Percentiles rank a stretch among this genome's conserved stretches.
phyloP scores from a whole-genome alignment of 2,888 invertebrate genomes.

The Galeruca laticollis region DNA sequence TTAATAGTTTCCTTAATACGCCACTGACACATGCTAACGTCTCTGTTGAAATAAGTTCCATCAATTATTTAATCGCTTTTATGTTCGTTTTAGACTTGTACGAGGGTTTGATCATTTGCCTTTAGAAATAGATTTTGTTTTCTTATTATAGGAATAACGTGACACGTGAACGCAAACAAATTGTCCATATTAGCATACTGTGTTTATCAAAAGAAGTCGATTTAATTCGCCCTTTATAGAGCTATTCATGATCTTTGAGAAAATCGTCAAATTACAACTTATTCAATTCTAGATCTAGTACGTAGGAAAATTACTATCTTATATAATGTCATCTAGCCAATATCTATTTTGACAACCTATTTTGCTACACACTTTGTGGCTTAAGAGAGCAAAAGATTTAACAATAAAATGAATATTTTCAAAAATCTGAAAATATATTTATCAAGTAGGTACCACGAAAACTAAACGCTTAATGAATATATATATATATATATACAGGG shows the following conservation, averaged over 20 bases:
- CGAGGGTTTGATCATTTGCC: conserved; percentile 1
- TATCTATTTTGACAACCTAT: no score
- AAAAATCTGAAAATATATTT: no score
- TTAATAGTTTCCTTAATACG: background rate
- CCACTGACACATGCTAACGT: background rate
- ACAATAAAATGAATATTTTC: no score
- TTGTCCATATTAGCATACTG: background rate
- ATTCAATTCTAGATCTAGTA: no score
- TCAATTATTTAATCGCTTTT: conserved; percentile 13
- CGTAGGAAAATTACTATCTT: no score
- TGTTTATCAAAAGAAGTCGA: background rate
- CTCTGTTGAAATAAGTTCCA: conserved; percentile 9
- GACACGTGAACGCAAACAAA: conserved; percentile 6
- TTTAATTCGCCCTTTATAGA: background rate
- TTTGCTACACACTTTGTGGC: no score
- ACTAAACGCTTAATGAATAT: no score
- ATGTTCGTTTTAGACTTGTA: background rate
- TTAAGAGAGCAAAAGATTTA: no score
- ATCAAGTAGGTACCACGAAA: no score
- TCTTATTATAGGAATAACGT: background rate
- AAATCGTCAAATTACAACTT: no score
- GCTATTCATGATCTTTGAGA: background rate
- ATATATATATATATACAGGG: no score
- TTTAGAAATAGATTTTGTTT: background rate
- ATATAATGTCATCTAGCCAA: no score